Evolutionary conservation across 2,888 invertebrate genomes (phyloP), one percentile per base, ranked within the genome.

Genomic region (Eupeodes luniger): DNA sequence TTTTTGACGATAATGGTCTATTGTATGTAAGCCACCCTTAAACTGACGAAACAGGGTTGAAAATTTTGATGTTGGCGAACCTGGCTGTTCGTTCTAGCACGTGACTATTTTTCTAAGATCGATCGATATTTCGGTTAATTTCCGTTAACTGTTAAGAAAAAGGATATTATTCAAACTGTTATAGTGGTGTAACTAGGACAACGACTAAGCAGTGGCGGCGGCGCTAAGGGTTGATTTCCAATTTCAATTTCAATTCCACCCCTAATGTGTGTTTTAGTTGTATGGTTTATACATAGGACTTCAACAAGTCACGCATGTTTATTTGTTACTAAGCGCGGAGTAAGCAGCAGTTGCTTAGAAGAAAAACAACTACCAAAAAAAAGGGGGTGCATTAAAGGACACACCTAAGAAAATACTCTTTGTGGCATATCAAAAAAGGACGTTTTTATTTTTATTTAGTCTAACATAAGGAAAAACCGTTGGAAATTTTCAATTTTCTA

Each of bases 61-160:
- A 74, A 70, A 61, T 27, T 40, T 40, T 5, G 40, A 40, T 7
- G 9, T 40, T 40, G 2, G 27, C 3, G 61, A 14, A 69, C 51
- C 34, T 53, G 36, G 16, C 59, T n/a, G n/a, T 10, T 80, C 47
- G 27, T 27, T 27, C 9, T 88, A 88, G 88, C 88, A 88, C 88
- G 88, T 67, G 88, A 88, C 85, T 75, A 75, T 69, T 67, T 62
- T 59, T 9, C 85, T 66, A 74, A 77, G 85, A 88, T 88, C 88
- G 88, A 88, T 88, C 85, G 88, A 88, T 88, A 88, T 88, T 88
- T 88, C 88, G 66, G 84, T 88, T 88, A 85, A 88, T 75, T 72
- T 81, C 85, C 88, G 88, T 88, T 88, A 88, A 84, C 80, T 72
- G 44, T 47, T 61, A 72, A 59, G 55, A 81, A 27, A 27, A 27